A percentile compares a stretch with the other conserved stretches of the same genome.
Conservation (phyloP, 2,113 vertebrate genomes). For the Anarrhichthys ocellatus region DNA sequence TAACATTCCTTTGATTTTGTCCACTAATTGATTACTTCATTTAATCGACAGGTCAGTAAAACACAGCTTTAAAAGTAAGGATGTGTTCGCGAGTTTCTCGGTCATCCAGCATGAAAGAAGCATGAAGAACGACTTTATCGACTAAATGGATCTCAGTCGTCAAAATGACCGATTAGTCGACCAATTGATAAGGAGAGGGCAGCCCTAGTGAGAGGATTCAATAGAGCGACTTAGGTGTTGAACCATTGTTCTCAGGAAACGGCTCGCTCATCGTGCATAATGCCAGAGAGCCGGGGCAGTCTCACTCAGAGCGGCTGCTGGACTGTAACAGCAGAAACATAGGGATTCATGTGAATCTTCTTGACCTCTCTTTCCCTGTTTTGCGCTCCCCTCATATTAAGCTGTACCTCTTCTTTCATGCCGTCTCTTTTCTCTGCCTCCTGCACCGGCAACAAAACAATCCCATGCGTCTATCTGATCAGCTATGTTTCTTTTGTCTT, state of each 20-base stretch:
- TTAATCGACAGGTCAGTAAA: background rate
- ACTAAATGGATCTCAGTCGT: too few species aligned
- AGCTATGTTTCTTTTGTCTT: background rate
- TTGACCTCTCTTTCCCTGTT: slow-evolving; percentile 28
- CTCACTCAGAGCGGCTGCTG: slow-evolving; percentile 52
- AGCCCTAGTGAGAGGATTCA: slow-evolving; percentile 24
- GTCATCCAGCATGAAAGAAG: too few species aligned
- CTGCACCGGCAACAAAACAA: slow-evolving; percentile 12
- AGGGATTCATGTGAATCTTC: slow-evolving; percentile 37
- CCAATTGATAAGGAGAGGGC: too few species aligned
- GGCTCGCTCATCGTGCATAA: slow-evolving; percentile 11
- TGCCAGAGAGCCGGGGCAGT: slow-evolving; percentile 22
- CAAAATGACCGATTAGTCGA: too few species aligned
- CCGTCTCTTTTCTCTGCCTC: slow-evolving; percentile 11
- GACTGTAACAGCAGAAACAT: slow-evolving; percentile 47
- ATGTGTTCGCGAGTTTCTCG: background rate
- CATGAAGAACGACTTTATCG: too few species aligned
- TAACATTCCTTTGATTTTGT: background rate
- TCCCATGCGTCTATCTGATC: slow-evolving; percentile 27
- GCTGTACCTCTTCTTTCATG: slow-evolving; percentile 6
- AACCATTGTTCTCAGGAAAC: slow-evolving; percentile 13
- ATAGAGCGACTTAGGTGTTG: slow-evolving; percentile 34
- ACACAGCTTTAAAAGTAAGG: background rate
- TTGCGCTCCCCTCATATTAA: slow-evolving; percentile 17
- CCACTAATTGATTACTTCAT: background rate